Conservation (phyloP, 2,797 vertebrate species). For the Masticophis lateralis region DNA sequence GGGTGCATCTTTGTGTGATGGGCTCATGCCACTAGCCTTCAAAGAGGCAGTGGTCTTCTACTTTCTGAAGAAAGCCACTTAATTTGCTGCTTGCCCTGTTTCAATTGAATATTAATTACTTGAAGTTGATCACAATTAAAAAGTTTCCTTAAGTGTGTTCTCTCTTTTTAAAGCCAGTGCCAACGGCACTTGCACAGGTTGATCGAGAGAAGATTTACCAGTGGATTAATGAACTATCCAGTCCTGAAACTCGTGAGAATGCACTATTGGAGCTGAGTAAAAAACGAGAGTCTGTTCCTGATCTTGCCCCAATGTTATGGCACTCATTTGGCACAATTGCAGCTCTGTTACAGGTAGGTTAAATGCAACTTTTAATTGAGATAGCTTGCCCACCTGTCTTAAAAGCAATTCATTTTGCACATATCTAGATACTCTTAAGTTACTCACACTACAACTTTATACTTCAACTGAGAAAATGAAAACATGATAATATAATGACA, state of each 20-base stretch:
- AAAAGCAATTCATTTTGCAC: not conserved
- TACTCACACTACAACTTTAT: not conserved
- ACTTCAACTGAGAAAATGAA: not conserved
- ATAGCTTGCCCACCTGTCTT: rapidly evolving
- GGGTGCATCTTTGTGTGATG: not conserved
- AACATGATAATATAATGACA: not conserved
- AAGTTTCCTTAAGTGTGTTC: slow-evolving; percentile 20
- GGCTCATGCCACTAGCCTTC: not conserved
- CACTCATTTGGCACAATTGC: slow-evolving; percentile 97
- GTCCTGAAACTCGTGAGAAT: slow-evolving; percentile 94
- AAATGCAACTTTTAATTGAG: not conserved
- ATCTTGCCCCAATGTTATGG: slow-evolving; percentile 97
- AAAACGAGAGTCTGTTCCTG: slow-evolving; percentile 94
- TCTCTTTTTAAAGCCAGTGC: slow-evolving; percentile 83
- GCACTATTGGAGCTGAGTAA: slow-evolving; percentile 96
- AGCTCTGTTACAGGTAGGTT: slow-evolving; percentile 88
- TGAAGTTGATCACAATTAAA: not conserved
- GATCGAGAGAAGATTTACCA: slow-evolving; percentile 98
- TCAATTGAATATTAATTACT: not conserved
- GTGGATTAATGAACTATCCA: slow-evolving; percentile 98
- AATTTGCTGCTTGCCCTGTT: not conserved
- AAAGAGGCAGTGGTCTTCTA: not conserved
- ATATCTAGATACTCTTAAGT: too few relatives aligned
- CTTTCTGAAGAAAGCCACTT: not conserved
- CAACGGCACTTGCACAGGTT: slow-evolving; percentile 92